Evolutionary conservation across 2,797 vertebrate genomes (phyloP).

Genomic region (Columba guinea): DNA sequence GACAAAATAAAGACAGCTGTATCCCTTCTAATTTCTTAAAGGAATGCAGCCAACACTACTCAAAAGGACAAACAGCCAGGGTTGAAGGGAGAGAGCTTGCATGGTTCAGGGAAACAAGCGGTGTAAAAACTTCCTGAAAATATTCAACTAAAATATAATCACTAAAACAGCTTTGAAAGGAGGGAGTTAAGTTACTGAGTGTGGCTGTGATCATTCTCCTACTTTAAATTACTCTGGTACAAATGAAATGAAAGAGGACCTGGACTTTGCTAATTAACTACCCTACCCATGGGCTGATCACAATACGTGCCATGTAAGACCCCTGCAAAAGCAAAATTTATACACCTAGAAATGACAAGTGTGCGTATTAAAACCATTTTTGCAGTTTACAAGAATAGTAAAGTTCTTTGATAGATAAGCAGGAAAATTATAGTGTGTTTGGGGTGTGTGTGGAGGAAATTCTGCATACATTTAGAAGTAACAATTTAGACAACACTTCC

Average conservation of each 20-base stretch:
- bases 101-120: constrained; percentile 3
- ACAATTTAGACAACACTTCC: constrained; percentile 54
- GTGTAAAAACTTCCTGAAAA: constrained; percentile 43
- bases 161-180: constrained; percentile 64
- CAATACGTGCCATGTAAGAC: constrained; percentile 43
- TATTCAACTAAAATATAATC: constrained; percentile 53
- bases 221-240: constrained; percentile 63
- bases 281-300: constrained; percentile 73
- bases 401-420: constrained; percentile 66
- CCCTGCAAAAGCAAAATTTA: constrained; percentile 47
- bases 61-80: background rate
- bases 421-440: constrained; percentile 55
- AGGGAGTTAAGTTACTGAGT: constrained; percentile 26
- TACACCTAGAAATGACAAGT: constrained; percentile 46
- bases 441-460: background rate
- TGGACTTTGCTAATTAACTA: constrained; percentile 71
- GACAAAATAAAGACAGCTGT: constrained; percentile 14
- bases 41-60: background rate
- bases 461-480: constrained; percentile 43
- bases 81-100: background rate
- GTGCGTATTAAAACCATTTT: constrained; percentile 69
- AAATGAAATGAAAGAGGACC: constrained; percentile 68
- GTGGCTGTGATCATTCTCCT: constrained; percentile 27
- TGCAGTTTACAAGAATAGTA: constrained; percentile 54
- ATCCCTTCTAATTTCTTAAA: constrained; percentile 47